Base-by-base conservation (phyloP, 1,140 invertebrate genomes). In the Panagrolaimus sp. region DNA sequence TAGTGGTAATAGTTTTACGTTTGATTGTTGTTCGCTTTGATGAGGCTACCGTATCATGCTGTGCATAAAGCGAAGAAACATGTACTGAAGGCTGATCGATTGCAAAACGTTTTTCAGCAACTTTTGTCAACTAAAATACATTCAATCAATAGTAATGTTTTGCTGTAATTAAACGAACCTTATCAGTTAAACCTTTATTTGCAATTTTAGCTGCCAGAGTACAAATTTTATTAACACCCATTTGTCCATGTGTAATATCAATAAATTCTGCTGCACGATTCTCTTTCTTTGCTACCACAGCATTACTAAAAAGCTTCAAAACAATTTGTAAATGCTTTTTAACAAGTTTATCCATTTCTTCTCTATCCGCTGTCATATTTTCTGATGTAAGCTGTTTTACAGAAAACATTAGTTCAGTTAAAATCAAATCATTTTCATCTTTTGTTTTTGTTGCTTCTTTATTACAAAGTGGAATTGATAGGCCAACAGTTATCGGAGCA, bases 151-250 rank as follows among this genome's bases (percentile, higher is more conserved):
- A n/a, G n/a, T n/a, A n/a, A n/a, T n/a, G n/a, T n/a, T n/a, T n/a
- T n/a, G n/a, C n/a, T n/a, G n/a, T n/a, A n/a, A n/a, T 27, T 20
- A 53, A 57, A 57, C 51, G 13, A n/a, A 57, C 51, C 51, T 27
- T 20, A 20, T 57, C 51, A 57, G 20, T n/a, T 11, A 38, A 38
- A 4, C 31, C 31, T 38, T 38, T 38, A 7, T 7, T 38, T 38
- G 31, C 51, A 20, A 25, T 20, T 27, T 57, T 57, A 20, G 51
- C 20, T 20, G 51, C 51, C 1, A 57, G 9, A 25, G 20, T 13
- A 11, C 20, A 20, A 20, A 57, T 57, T 11, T 20, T 27, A 5
- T 57, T 57, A 13, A 57, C 51, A 0, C 51, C 51, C 13, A 25
- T 27, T 25, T 25, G 51, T 8, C 51, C 20, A 57, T 57, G 51